A percentile compares a stretch with the other conserved stretches of the same genome.
Conservation (phyloP, 2,888 invertebrate genomes). For the Candidula unifasciata region DNA sequence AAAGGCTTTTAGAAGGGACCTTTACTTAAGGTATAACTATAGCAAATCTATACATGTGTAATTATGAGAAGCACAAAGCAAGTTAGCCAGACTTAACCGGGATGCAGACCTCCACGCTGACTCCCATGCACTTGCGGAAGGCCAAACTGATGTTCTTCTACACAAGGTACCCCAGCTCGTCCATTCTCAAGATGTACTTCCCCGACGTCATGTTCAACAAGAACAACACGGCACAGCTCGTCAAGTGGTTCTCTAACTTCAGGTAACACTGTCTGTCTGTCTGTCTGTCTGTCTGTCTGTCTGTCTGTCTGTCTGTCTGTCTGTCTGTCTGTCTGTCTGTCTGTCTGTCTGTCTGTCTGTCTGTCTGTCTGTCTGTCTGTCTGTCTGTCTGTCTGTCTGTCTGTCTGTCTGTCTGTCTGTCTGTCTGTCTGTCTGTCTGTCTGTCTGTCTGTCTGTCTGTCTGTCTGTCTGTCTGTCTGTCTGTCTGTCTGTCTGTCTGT, state of each 20-base stretch:
- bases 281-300: conserved; percentile 11
- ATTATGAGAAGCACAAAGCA: too few species aligned
- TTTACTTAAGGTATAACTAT: too few species aligned
- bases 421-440: too few species aligned
- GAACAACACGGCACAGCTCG: conserved; percentile 99
- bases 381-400: too few species aligned
- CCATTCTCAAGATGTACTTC: conserved; percentile 99
- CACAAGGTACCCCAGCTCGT: conserved; percentile 99
- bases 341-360: neutral
- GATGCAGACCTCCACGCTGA: conserved; percentile 84
- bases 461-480: neutral
- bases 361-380: too few species aligned
- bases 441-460: too few species aligned
- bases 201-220: conserved; percentile 99
- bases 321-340: neutral
- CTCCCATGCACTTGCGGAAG: conserved; percentile 99
- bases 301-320: neutral
- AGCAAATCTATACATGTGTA: too few species aligned
- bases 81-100: conserved; percentile 40
- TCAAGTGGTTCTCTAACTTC: conserved; percentile 99
- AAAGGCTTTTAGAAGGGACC: too few species aligned
- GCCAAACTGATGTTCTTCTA: conserved; percentile 99
- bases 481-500: neutral
- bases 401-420: too few species aligned
- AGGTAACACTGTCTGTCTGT: conserved; percentile 85